A percentile compares a stretch with the other conserved stretches of the same genome.
Conservation (phyloP, 2,888 invertebrate species). For the Diploptera punctata region DNA sequence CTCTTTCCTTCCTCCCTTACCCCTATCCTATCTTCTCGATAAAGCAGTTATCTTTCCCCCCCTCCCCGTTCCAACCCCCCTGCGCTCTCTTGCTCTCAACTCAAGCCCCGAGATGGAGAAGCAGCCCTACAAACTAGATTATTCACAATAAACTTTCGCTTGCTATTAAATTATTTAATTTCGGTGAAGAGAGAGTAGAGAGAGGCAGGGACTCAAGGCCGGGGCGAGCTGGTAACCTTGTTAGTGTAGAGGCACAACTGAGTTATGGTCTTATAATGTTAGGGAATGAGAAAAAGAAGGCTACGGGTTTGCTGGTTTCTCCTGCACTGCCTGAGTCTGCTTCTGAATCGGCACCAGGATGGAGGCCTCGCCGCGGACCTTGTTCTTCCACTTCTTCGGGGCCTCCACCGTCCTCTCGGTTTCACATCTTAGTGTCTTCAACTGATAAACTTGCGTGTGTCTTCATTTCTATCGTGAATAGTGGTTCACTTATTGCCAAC, state of each 20-base stretch:
- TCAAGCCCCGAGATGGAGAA: background rate
- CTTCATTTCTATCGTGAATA: background rate
- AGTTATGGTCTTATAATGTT: conserved; percentile 47
- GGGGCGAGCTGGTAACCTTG: conserved; percentile 47
- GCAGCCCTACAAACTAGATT: conserved; percentile 55
- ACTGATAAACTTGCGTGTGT: too few species aligned
- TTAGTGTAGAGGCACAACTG: conserved; percentile 45
- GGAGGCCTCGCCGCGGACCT: conserved; percentile 5
- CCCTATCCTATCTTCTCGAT: conserved; percentile 31
- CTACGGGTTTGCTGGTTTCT: conserved; percentile 23
- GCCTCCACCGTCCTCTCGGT: background rate
- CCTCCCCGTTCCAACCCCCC: conserved; percentile 46
- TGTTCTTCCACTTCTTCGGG: conserved; percentile 13
- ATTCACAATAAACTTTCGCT: conserved; percentile 61
- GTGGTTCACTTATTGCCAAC: too few species aligned
- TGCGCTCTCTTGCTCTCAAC: conserved; percentile 42
- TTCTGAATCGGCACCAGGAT: conserved; percentile 12
- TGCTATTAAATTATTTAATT: conserved; percentile 61
- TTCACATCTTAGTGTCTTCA: too few species aligned
- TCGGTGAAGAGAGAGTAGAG: conserved; percentile 51
- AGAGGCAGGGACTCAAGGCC: conserved; percentile 51
- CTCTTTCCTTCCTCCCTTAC: conserved; percentile 18
- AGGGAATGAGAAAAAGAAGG: conserved; percentile 46
- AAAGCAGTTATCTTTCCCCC: conserved; percentile 55
- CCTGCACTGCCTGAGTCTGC: conserved; percentile 14